Conservation (phyloP, 2,113 vertebrate genomes). For the Crypturellus undulatus region DNA sequence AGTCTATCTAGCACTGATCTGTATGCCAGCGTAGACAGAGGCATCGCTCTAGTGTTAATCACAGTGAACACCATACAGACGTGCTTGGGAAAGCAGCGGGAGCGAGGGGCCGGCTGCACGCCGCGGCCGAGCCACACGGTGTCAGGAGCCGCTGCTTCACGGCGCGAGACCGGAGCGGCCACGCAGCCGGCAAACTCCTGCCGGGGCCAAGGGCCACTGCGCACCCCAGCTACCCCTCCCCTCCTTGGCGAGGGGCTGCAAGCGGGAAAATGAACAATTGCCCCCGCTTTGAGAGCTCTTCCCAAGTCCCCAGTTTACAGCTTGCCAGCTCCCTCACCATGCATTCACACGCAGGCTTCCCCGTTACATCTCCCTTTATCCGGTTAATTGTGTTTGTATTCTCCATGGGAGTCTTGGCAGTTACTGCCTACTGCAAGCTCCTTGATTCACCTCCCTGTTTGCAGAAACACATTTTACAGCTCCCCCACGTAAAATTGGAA, state of each 20-base stretch:
- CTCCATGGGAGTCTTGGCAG: background rate
- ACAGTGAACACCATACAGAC: background rate
- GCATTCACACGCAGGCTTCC: background rate
- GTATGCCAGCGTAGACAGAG: background rate
- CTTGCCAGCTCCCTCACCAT: background rate
- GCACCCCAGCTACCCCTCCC: rapidly evolving
- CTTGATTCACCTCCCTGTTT: background rate
- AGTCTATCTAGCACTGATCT: background rate
- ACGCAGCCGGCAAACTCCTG: background rate
- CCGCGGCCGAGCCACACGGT: conserved; percentile 55
- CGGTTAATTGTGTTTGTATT: background rate
- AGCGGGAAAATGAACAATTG: background rate
- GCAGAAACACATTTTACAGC: background rate
- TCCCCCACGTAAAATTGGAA: background rate
- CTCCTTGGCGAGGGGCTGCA: background rate
- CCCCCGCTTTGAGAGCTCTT: background rate
- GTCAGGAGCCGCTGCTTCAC: conserved; percentile 47
- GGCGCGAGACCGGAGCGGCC: background rate
- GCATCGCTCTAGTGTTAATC: background rate
- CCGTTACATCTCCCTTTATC: background rate
- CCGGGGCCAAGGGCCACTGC: background rate
- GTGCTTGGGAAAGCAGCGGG: background rate
- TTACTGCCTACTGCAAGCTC: background rate
- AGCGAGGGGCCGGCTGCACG: conserved; percentile 13
- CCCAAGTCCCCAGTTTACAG: background rate